phyloP scores from a whole-genome alignment of 2,113 vertebrate genomes.

The Gymnogyps californianus region DNA sequence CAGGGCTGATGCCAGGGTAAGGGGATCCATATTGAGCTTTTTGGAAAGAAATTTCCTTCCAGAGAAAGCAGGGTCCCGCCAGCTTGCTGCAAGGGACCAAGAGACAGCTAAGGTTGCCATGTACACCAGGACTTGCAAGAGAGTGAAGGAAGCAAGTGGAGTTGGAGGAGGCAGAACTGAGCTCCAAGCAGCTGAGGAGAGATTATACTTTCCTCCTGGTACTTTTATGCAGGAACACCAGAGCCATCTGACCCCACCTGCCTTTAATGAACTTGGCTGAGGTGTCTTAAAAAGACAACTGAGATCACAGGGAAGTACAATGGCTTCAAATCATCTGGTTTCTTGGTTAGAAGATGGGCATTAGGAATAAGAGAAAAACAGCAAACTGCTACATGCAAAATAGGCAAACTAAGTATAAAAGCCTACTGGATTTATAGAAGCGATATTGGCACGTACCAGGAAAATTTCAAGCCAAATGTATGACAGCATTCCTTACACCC shows the following conservation, averaged over 20 bases:
- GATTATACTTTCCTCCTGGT: not conserved
- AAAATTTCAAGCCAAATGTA: slow-evolving; percentile 8
- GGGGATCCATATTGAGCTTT: not conserved
- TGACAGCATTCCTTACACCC: slow-evolving; percentile 24
- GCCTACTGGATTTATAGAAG: slow-evolving; percentile 10
- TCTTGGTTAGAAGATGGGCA: not conserved
- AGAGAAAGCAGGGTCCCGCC: not conserved
- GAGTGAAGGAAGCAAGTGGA: not conserved
- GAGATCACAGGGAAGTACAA: not conserved
- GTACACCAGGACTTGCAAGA: not conserved
- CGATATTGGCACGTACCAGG: slow-evolving; percentile 35
- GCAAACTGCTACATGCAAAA: slow-evolving; percentile 14
- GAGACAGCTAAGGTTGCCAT: not conserved
- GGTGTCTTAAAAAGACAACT: not conserved
- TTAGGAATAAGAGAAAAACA: not conserved
- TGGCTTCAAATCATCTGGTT: not conserved
- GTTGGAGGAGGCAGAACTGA: not conserved
- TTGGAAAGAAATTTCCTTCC: not conserved
- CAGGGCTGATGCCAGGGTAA: not conserved
- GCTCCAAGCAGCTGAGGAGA: not conserved
- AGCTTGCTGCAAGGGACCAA: not conserved
- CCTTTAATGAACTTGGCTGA: not conserved
- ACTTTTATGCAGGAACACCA: not conserved
- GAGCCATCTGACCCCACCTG: not conserved
- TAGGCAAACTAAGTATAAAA: slow-evolving; percentile 8